A percentile compares a stretch with the other conserved stretches of the same genome.
Evolutionary conservation across 1,140 invertebrate genomes (phyloP).

Genomic region (Dendrolimus kikuchii): DNA sequence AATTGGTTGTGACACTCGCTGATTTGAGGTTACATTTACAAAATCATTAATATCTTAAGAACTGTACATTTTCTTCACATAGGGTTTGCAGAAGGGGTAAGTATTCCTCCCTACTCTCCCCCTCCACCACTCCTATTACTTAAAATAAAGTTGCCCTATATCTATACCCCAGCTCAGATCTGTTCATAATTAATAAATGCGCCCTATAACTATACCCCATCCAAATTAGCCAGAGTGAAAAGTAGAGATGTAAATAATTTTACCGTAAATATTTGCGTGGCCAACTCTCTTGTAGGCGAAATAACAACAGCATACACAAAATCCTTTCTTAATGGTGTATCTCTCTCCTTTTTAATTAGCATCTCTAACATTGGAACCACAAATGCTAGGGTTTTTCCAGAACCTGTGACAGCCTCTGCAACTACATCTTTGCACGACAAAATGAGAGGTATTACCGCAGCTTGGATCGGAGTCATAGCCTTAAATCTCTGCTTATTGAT

Average conservation of each 20-base stretch:
- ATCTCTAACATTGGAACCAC: slow-evolving; percentile 93
- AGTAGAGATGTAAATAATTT: not conserved
- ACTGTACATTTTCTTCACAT: too few relatives aligned
- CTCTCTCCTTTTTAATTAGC: slow-evolving; percentile 76
- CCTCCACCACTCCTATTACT: too few relatives aligned
- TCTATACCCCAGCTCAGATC: too few relatives aligned
- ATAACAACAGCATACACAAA: slow-evolving; percentile 92
- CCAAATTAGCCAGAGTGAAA: too few relatives aligned
- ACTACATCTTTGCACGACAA: slow-evolving; percentile 95
- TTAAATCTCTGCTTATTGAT: slow-evolving; percentile 53
- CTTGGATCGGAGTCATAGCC: slow-evolving; percentile 74
- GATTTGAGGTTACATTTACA: too few relatives aligned
- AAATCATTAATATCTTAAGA: too few relatives aligned
- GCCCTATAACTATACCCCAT: too few relatives aligned
- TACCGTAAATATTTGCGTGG: slow-evolving; percentile 80
- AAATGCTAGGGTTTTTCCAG: slow-evolving; percentile 97
- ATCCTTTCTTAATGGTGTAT: slow-evolving; percentile 78
- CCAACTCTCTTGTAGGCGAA: slow-evolving; percentile 94
- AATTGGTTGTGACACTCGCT: too few relatives aligned
- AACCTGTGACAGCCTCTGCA: slow-evolving; percentile 96
- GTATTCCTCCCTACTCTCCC: too few relatives aligned
- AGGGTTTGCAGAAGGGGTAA: too few relatives aligned
- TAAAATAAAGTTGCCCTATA: too few relatives aligned
- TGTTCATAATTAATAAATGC: too few relatives aligned
- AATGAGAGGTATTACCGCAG: slow-evolving; percentile 92